Conservation (phyloP, 1,140 invertebrate species). For the Octopus sinensis region DNA sequence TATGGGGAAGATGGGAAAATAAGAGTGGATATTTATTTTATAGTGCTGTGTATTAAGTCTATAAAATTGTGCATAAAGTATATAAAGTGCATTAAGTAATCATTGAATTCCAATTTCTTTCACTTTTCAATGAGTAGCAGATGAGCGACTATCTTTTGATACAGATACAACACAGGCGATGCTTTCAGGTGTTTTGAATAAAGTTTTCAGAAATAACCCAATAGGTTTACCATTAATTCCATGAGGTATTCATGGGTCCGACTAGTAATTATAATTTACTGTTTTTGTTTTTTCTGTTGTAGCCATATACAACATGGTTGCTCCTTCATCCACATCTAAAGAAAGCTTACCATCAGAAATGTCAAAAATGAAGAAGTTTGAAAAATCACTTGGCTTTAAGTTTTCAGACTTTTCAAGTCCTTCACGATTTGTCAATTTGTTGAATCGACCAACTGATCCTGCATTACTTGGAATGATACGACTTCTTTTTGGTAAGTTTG, state of each 20-base stretch:
- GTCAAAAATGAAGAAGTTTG: slow-evolving; percentile 16
- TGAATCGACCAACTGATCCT: slow-evolving; percentile 71
- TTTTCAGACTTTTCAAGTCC: slow-evolving; percentile 34
- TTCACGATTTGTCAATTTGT: slow-evolving; percentile 58
- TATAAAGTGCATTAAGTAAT: no score
- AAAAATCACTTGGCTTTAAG: slow-evolving; percentile 42
- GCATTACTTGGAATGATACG: slow-evolving; percentile 73
- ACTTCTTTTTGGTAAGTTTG: slow-evolving; percentile 70
- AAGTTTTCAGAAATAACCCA: no score
- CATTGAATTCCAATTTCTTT: no score
- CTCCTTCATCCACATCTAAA: neutral
- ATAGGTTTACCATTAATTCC: neutral
- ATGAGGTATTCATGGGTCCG: neutral
- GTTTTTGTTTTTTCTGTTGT: neutral
- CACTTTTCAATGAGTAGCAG: no score
- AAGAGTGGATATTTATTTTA: no score
- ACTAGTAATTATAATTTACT: neutral
- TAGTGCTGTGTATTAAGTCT: no score
- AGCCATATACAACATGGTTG: neutral
- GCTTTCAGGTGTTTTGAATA: no score
- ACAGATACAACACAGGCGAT: no score
- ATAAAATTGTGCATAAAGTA: no score
- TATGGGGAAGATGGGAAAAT: no score
- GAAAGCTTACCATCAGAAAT: neutral
- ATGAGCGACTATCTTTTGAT: no score